These are phyloP conservation scores for Zaprionus capensis DNA, from an alignment of 1,140 invertebrate species.

Conservation along the genomic window DNA sequence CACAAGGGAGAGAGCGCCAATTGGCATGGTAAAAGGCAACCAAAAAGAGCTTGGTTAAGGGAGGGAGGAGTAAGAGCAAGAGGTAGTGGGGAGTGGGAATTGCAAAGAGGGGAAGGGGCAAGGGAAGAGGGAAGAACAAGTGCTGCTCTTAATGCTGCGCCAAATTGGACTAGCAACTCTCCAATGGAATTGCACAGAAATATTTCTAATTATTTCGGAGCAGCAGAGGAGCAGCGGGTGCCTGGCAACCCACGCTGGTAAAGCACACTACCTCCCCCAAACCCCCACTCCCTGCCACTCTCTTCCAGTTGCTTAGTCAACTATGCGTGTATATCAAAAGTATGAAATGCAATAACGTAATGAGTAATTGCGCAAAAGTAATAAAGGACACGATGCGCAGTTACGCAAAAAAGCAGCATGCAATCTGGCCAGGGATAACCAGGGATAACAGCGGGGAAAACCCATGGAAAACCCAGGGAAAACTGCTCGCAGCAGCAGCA, in stretches of 20 bases:
- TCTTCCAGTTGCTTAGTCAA: slow-evolving; percentile 53
- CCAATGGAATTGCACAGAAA: slow-evolving; percentile 57
- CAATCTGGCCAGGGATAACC: slow-evolving; percentile 70
- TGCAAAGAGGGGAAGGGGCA: not conserved
- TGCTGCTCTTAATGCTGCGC: slow-evolving; percentile 32
- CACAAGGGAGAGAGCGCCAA: too few species aligned
- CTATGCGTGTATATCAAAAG: slow-evolving; percentile 74
- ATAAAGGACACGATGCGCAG: slow-evolving; percentile 63
- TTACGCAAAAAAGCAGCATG: slow-evolving; percentile 70
- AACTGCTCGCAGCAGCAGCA: slow-evolving; percentile 42
- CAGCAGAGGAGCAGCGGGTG: slow-evolving; percentile 14
- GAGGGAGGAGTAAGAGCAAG: slow-evolving; percentile 1
- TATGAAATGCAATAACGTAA: slow-evolving; percentile 82
- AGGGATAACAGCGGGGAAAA: slow-evolving; percentile 44
- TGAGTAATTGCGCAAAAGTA: slow-evolving; percentile 79
- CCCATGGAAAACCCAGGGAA: not conserved
- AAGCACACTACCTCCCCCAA: not conserved
- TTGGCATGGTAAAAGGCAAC: slow-evolving; percentile 31
- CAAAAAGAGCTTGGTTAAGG: slow-evolving; percentile 4
- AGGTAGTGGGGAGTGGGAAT: not conserved
- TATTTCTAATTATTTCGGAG: slow-evolving; percentile 76
- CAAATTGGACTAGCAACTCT: slow-evolving; percentile 49
- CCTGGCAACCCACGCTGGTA: slow-evolving; percentile 7
- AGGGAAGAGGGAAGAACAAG: not conserved
- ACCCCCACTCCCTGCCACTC: not conserved